Percentiles rank a stretch among this genome's conserved stretches.
Conservation (phyloP, 2,797 vertebrate genomes). For the Knipowitschia caucasica region DNA sequence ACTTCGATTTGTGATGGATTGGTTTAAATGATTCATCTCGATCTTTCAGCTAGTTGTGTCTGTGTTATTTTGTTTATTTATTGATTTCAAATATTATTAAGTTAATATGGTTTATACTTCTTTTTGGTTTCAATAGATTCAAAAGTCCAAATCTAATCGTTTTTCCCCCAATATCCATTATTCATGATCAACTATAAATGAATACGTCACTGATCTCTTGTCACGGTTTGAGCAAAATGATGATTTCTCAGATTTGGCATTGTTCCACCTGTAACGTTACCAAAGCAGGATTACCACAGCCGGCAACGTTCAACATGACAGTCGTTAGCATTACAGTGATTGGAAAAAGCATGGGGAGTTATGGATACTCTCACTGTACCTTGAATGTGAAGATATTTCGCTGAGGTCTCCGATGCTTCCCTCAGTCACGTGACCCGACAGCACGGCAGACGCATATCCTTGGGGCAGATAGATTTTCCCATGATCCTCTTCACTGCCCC, state of each 20-base stretch:
- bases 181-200: too few species aligned
- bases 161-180: too few species aligned
- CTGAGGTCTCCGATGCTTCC: slow-evolving; percentile 91
- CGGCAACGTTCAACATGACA: too few species aligned
- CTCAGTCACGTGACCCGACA: slow-evolving; percentile 72
- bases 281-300: background rate
- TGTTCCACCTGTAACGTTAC: background rate
- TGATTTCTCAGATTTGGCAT: background rate
- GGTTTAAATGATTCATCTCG: too few species aligned
- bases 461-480: slow-evolving; percentile 82
- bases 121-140: too few species aligned
- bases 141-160: too few species aligned
- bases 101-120: too few species aligned
- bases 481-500: slow-evolving; percentile 74
- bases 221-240: background rate
- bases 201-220: too few species aligned
- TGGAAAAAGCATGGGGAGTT: background rate
- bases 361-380: slow-evolving; percentile 63
- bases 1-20: background rate
- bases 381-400: slow-evolving; percentile 91
- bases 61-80: too few species aligned
- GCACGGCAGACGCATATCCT: slow-evolving; percentile 76
- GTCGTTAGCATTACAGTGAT: too few species aligned
- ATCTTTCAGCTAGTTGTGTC: too few species aligned
- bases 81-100: too few species aligned